Evolutionary conservation across 2,797 vertebrate genomes (phyloP).

Genomic region (Danio albolineatus): DNA sequence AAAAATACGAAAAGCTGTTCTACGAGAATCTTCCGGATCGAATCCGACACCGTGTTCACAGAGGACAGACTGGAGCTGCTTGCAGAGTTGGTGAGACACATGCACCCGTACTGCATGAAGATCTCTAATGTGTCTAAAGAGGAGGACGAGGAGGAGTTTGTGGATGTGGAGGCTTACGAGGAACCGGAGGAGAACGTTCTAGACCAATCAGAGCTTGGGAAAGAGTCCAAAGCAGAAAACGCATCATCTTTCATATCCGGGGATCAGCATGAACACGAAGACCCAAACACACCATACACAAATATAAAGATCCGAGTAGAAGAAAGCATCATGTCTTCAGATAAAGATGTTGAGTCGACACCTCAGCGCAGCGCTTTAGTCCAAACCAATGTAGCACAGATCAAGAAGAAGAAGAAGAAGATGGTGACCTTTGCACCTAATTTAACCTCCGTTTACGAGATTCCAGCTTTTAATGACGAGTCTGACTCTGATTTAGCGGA

Average conservation of each 20-base stretch:
- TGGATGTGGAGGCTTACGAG: conserved; percentile 78
- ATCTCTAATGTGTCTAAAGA: conserved; percentile 67
- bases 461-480: conserved; percentile 34
- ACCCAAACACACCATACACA: background rate
- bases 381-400: background rate
- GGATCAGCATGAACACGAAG: background rate
- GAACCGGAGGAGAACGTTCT: conserved; percentile 41
- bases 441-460: conserved; percentile 66
- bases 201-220: background rate
- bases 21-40: conserved; percentile 43
- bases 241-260: background rate
- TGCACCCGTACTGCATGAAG: conserved; percentile 92
- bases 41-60: conserved; percentile 57
- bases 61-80: conserved; percentile 75
- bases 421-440: conserved; percentile 76
- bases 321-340: background rate
- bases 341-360: background rate
- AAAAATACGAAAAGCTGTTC: conserved; percentile 64
- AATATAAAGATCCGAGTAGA: background rate
- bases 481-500: conserved; percentile 14
- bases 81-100: conserved; percentile 88
- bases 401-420: conserved; percentile 67
- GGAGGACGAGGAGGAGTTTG: conserved; percentile 62
- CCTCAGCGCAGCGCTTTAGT: background rate
- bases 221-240: background rate